Percentiles rank a stretch among this genome's conserved stretches.
Evolutionary conservation across 2,113 vertebrate genomes (phyloP).

Genomic region (Neoarius graeffei): DNA sequence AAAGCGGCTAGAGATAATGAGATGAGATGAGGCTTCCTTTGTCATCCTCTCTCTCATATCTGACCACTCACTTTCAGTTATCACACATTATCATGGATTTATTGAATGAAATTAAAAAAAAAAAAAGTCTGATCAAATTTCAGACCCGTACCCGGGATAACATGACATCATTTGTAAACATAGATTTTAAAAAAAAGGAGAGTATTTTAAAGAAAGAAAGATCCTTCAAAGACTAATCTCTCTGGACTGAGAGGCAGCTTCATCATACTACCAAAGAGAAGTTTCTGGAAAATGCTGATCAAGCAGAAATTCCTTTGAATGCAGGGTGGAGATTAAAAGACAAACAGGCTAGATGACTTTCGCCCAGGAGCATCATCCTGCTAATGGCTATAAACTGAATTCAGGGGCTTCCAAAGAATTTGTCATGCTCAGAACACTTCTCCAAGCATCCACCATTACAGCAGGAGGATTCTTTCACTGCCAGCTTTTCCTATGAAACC

Average conservation of each 20-base stretch:
- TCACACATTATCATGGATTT: not conserved
- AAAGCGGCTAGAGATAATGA: too few species aligned
- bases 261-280: not conserved
- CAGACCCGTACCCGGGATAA: not conserved
- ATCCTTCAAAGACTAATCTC: not conserved
- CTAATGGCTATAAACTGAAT: not conserved
- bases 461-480: not conserved
- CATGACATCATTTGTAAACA: not conserved
- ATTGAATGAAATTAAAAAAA: not conserved
- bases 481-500: not conserved
- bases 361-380: not conserved
- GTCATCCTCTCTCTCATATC: too few species aligned
- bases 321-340: not conserved
- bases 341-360: not conserved
- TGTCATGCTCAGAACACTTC: not conserved
- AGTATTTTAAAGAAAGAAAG: not conserved
- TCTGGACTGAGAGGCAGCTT: not conserved
- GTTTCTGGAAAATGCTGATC: not conserved
- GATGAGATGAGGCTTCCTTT: too few species aligned
- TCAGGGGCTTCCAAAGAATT: slow-evolving; percentile 7
- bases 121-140: too few species aligned
- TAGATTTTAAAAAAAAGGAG: too few species aligned
- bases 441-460: not conserved
- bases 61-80: too few species aligned
- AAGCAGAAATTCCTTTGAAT: not conserved